phyloP scores from a whole-genome alignment of 2,797 vertebrate species.

The Mus caroli region DNA sequence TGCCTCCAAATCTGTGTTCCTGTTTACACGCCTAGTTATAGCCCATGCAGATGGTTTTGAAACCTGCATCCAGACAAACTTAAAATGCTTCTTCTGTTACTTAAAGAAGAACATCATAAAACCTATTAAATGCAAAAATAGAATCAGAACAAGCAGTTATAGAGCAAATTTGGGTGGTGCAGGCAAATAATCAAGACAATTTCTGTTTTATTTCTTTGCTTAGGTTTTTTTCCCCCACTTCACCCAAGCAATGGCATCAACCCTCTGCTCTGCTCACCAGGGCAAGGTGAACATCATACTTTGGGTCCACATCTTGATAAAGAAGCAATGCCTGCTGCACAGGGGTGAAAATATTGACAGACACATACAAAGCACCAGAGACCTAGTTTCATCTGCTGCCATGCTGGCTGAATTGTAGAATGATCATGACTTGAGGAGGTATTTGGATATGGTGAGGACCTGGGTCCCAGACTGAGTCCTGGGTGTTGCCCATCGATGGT shows the following conservation, averaged over 20 bases:
- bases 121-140: constrained; percentile 48
- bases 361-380: not conserved
- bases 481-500: not conserved
- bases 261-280: not conserved
- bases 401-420: not conserved
- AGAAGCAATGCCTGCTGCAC: constrained; percentile 5
- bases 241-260: not conserved
- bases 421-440: not conserved
- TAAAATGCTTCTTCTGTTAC: constrained; percentile 40
- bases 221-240: not conserved
- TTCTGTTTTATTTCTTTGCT: constrained; percentile 9
- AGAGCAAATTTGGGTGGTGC: not conserved
- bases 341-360: constrained; percentile 36
- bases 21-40: constrained; percentile 50
- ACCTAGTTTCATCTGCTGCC: not conserved
- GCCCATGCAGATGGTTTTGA: constrained; percentile 64
- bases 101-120: constrained; percentile 58
- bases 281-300: not conserved
- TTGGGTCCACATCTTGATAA: not conserved
- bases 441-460: not conserved
- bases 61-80: constrained; percentile 45
- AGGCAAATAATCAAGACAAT: constrained; percentile 54
- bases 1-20: constrained; percentile 54
- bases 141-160: constrained; percentile 2
- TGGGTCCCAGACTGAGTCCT: not conserved